These are phyloP conservation scores for Leucophenga maculata DNA, from an alignment of 2,888 invertebrate genomes.

Conservation along the genomic window DNA sequence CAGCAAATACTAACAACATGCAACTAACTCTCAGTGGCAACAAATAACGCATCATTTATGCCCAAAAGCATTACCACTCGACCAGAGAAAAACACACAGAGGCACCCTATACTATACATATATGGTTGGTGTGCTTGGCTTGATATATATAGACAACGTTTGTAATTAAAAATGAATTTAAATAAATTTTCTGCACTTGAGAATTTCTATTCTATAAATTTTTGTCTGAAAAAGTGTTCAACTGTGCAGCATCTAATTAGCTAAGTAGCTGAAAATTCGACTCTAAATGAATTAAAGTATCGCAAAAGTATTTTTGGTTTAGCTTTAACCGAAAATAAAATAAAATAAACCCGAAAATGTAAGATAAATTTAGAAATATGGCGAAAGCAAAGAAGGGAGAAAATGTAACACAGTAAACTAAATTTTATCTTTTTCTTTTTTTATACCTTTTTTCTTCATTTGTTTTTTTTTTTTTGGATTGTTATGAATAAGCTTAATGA, in stretches of 20 bases:
- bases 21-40: background rate
- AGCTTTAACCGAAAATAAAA: too few relatives aligned
- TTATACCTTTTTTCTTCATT: too few relatives aligned
- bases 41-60: background rate
- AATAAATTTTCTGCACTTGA: conserved; percentile 9
- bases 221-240: background rate
- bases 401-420: too few relatives aligned
- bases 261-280: background rate
- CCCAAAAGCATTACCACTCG: conserved; percentile 16
- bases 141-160: too few relatives aligned
- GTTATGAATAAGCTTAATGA: conserved; percentile 9
- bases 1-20: background rate
- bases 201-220: background rate
- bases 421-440: too few relatives aligned
- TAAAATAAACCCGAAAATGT: too few relatives aligned
- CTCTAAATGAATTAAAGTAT: too few relatives aligned
- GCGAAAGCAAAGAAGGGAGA: too few relatives aligned
- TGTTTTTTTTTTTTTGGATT: too few relatives aligned
- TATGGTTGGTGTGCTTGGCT: too few relatives aligned
- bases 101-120: background rate
- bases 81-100: background rate
- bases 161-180: conserved; percentile 24
- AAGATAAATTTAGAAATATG: too few relatives aligned
- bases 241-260: background rate
- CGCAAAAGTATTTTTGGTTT: too few relatives aligned